Evolutionary conservation across 2,797 vertebrate genomes (phyloP), one percentile per base, ranked within the genome.

Genomic region (Mormyrops attenuatus): DNA sequence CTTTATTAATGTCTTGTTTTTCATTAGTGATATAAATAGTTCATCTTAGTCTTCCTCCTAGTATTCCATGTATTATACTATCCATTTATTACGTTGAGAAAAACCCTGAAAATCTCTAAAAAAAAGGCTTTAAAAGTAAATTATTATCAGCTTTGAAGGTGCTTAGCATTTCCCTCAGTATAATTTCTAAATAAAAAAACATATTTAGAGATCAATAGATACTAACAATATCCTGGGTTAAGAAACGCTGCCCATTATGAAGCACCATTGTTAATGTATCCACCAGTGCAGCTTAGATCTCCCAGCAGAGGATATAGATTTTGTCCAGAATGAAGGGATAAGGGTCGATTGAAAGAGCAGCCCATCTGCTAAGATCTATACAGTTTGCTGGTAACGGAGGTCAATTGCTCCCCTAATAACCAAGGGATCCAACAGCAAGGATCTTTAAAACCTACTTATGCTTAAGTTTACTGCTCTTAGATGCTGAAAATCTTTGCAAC

Each of bases 251-350:
- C 13, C 38, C 38, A 80, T 80, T 44, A 41, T 3, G 38, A 80
- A 80, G 38, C 41, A 49, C 82, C 22, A 50, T 50, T 26, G 82
- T 85, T 85, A 85, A 85, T 85, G 11, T 22, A n/a, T n/a, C 20
- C 44, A 49, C 80, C 80, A 84, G n/a, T n/a, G n/a, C 3, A 85
- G 82, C 47, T 50, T 52, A 26, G 82, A 85, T 85, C 38, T 85
- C 82, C 22, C 44, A 85, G 82, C 44, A 50, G n/a, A 85, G 44
- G 80, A 44, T 85, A 85, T 85, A 85, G 80, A 85, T 85, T 85
- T 85, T 22, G 41, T 49, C 41, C 47, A 85, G 44, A 47, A 85
- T 85, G 44, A 2, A 49, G 20, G 22, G 47, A 49, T 47, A 50
- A n/a, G 38, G 22, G 82, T 85, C 47, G 82, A 85, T 85, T 85